These are phyloP conservation scores for Crotalus tigris DNA, from an alignment of 2,113 vertebrate species.

Conservation along the genomic window DNA sequence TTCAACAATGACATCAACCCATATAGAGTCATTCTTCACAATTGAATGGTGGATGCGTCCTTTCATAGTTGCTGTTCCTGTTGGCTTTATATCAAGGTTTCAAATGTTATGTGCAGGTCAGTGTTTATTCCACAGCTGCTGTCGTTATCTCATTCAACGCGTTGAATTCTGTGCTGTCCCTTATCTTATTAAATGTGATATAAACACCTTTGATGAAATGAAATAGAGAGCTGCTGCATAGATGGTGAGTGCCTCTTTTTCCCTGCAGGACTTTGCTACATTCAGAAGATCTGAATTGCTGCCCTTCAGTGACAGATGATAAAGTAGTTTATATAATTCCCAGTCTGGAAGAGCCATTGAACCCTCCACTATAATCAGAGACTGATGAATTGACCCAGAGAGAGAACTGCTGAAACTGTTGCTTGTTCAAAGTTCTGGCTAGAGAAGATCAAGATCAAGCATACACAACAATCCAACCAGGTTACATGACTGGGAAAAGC, in stretches of 20 bases:
- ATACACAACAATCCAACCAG: background rate
- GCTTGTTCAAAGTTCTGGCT: slow-evolving; percentile 47
- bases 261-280: slow-evolving; percentile 41
- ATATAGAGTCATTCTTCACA: background rate
- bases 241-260: slow-evolving; percentile 45
- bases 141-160: slow-evolving; percentile 46
- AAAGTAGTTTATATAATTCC: slow-evolving; percentile 53
- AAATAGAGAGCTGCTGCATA: slow-evolving; percentile 60
- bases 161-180: slow-evolving; percentile 44
- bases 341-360: slow-evolving; percentile 66
- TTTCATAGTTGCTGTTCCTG: background rate
- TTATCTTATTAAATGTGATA: slow-evolving; percentile 65
- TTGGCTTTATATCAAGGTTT: background rate
- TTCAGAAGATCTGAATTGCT: slow-evolving; percentile 61
- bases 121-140: slow-evolving; percentile 55
- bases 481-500: background rate
- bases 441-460: background rate
- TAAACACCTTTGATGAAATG: slow-evolving; percentile 69
- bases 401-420: slow-evolving; percentile 44
- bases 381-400: slow-evolving; percentile 70
- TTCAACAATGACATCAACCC: background rate
- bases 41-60: background rate
- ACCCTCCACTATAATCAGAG: slow-evolving; percentile 71
- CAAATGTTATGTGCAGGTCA: slow-evolving; percentile 33
- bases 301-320: slow-evolving; percentile 60